These are phyloP conservation scores for Carcinoscorpius rotundicauda DNA, from an alignment of 1,140 invertebrate genomes.

Conservation along the genomic window DNA sequence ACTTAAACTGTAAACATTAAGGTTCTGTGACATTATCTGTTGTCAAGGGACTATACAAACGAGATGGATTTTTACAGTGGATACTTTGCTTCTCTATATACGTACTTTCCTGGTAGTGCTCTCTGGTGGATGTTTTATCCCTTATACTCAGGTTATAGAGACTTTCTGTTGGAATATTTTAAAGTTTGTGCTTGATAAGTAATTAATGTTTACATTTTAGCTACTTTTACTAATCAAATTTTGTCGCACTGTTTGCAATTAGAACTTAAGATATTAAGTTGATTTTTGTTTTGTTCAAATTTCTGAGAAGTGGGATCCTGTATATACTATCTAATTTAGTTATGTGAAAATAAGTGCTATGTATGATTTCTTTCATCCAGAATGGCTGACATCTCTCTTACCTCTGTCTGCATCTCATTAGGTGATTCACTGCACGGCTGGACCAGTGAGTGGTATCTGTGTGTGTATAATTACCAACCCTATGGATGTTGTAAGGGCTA, in stretches of 20 bases:
- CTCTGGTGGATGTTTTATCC: conserved; percentile 96
- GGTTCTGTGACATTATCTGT: conserved; percentile 54
- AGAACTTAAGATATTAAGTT: no score
- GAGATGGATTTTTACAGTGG: conserved; percentile 87
- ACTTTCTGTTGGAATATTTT: no score
- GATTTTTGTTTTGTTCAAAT: no score
- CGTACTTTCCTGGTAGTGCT: conserved; percentile 89
- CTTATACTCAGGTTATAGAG: conserved; percentile 73
- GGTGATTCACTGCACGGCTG: conserved; percentile 74
- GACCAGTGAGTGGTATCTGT: conserved; percentile 78
- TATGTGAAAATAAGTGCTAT: not conserved
- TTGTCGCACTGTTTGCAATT: not conserved
- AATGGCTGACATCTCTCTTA: conserved; percentile 54
- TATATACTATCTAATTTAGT: no score
- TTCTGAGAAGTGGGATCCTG: no score
- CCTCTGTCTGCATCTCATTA: conserved; percentile 70
- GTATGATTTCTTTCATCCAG: conserved; percentile 39
- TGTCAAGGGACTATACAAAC: conserved; percentile 54
- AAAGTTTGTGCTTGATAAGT: no score
- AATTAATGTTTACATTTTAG: conserved; percentile 5
- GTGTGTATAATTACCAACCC: conserved; percentile 91
- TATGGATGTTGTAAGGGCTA: conserved; percentile 77
- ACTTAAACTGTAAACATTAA: no score
- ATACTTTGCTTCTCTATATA: conserved; percentile 76
- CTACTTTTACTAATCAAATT: conserved; percentile 1